Evolutionary conservation across 2,113 vertebrate genomes (phyloP), one percentile per base, ranked within the genome.

Genomic region (Erythrolamprus reginae): DNA sequence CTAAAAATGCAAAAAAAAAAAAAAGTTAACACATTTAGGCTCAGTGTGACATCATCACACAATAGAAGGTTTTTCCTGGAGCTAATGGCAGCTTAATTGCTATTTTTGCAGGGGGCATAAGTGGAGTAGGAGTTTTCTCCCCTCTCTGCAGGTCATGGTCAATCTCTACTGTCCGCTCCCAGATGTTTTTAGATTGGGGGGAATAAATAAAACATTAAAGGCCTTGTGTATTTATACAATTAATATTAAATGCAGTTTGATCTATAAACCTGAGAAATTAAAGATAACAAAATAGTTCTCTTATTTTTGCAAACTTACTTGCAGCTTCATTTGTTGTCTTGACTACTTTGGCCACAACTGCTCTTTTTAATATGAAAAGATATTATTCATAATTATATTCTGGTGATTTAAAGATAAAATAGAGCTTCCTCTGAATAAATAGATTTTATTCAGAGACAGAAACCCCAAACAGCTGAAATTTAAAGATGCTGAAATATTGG

Each of bases 401-500:
- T 77, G 70, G 70, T 21, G 33, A 53, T 23, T 42, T 38, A 93
- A 77, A 89, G 52, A 89, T 85, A 82, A 90, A 82, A 45, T 6
- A 89, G 47, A 93, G 1, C 26, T 94, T 82, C 84, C 2, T 17
- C 13, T 21, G 6, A 10, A 65, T 53, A 89, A 92, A 89, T 5
- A 84, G 52, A 48, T 87, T 53, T 92, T 28, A 86, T 19, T 77
- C 70, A 92, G 86, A 86, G 10, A 45, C 92, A 93, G 88, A 93
- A 90, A 90, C 89, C 91, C 89, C 90, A 94, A 92, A 93, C 89
- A 93, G 84, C 45, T 89, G 89, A 92, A 94, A 93, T 88, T 90
- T 91, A 94, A 94, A 90, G 89, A 95, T 90, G 23, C 12, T 93
- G 87, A 93, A 96, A 96, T 91, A 95, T n/a, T 93, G 91, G 89